These are phyloP conservation scores for Eucera pruinosa DNA, from an alignment of 2,888 invertebrate species.

Conservation along the genomic window DNA sequence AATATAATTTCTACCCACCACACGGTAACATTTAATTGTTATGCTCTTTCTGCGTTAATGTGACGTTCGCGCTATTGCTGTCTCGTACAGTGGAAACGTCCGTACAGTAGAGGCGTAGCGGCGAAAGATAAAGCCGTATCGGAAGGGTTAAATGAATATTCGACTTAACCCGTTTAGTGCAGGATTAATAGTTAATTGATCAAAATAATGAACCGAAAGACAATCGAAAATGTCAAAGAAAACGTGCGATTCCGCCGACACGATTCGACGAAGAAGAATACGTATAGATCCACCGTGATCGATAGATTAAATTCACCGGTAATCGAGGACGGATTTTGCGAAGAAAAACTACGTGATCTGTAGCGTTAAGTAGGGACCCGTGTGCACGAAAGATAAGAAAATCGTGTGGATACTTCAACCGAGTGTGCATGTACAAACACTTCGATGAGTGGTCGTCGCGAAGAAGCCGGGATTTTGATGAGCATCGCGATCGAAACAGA, in stretches of 20 bases:
- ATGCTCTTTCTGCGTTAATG: too few species aligned
- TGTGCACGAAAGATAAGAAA: neutral
- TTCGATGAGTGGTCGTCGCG: neutral
- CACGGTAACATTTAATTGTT: too few species aligned
- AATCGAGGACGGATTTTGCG: neutral
- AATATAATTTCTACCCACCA: too few species aligned
- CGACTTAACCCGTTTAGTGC: too few species aligned
- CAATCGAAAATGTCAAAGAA: neutral
- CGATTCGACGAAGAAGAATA: neutral
- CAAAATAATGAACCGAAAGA: neutral
- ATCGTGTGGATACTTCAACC: neutral
- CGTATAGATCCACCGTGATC: neutral
- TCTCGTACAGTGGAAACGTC: too few species aligned
- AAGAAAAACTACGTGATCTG: neutral
- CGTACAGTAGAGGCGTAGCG: too few species aligned
- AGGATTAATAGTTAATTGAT: too few species aligned
- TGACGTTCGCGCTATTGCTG: too few species aligned
- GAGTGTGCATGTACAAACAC: too few species aligned
- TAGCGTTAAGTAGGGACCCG: constrained; percentile 15
- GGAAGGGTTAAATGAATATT: too few species aligned
- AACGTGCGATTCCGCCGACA: neutral
- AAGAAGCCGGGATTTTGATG: constrained; percentile 10
- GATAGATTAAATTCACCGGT: neutral
- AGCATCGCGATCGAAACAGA: neutral
- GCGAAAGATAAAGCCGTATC: too few species aligned